These are phyloP conservation scores for Diglossa cyanea DNA, from an alignment of 2,797 vertebrate genomes.

Conservation along the genomic window DNA sequence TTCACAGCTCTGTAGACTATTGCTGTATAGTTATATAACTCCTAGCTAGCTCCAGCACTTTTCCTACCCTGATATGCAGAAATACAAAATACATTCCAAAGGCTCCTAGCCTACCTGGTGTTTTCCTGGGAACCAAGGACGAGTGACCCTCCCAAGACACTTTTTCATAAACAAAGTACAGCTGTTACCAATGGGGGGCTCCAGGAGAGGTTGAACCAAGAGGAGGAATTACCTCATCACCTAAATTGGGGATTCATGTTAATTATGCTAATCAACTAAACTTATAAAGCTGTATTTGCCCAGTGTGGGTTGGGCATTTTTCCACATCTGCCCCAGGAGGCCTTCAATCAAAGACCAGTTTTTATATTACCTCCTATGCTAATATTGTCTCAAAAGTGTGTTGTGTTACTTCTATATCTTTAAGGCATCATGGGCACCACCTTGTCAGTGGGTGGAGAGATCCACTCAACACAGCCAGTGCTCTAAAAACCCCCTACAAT, in stretches of 20 bases:
- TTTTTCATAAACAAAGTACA: neutral
- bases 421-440: neutral
- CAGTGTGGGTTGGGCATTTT: neutral
- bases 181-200: neutral
- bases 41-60: neutral
- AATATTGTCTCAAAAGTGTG: neutral
- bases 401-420: neutral
- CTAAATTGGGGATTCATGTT: neutral
- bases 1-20: accelerated
- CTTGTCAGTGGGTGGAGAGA: neutral
- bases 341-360: neutral
- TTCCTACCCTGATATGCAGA: neutral
- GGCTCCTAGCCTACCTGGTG: neutral
- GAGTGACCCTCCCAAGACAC: neutral
- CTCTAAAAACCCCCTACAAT: neutral
- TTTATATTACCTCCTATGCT: neutral
- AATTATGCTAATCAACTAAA: neutral
- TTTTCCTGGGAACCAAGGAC: neutral
- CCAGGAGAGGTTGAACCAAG: neutral
- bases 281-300: accelerated
- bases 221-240: no score
- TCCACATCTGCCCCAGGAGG: neutral
- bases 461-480: neutral
- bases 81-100: neutral
- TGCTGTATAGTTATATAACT: accelerated